A percentile compares a stretch with the other conserved stretches of the same genome.
Conservation (phyloP, 2,797 vertebrate genomes). For the Lophotriccus pileatus region DNA sequence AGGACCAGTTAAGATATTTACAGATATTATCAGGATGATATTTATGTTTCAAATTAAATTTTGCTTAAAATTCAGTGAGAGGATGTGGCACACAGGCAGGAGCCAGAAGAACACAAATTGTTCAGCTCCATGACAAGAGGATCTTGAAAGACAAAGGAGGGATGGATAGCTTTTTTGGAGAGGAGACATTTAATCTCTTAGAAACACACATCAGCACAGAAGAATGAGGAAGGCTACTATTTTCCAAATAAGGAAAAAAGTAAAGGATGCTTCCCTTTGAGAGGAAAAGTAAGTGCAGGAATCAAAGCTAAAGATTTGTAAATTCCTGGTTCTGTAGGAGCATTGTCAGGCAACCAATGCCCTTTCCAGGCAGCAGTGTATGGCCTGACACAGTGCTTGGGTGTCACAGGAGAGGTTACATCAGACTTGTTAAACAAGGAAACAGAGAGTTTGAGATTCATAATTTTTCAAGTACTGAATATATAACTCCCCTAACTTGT, state of each 20-base stretch:
- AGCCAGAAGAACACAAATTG: not conserved
- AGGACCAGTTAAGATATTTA: not conserved
- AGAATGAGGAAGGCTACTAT: not conserved
- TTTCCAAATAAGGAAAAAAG: not conserved
- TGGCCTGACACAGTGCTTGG: not conserved
- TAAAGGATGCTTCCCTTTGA: not conserved
- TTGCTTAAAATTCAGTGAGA: not conserved
- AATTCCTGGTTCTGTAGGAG: not conserved
- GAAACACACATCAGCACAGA: not conserved
- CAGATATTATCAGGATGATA: not conserved
- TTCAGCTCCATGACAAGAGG: not conserved
- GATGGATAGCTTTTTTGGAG: not conserved
- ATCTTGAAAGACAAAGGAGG: not conserved
- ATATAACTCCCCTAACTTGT: not conserved
- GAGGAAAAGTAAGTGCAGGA: not conserved
- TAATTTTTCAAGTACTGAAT: not conserved
- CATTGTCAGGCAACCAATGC: fast-evolving
- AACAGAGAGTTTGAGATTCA: not conserved
- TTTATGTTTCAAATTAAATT: not conserved
- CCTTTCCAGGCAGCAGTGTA: not conserved
- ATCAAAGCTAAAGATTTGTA: not conserved
- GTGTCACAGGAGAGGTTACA: fast-evolving
- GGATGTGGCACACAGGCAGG: not conserved
- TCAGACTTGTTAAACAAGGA: not conserved
- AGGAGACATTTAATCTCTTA: not conserved